Base-by-base conservation (phyloP, 2,797 vertebrate species). In the Tauraco hartlaubi region DNA sequence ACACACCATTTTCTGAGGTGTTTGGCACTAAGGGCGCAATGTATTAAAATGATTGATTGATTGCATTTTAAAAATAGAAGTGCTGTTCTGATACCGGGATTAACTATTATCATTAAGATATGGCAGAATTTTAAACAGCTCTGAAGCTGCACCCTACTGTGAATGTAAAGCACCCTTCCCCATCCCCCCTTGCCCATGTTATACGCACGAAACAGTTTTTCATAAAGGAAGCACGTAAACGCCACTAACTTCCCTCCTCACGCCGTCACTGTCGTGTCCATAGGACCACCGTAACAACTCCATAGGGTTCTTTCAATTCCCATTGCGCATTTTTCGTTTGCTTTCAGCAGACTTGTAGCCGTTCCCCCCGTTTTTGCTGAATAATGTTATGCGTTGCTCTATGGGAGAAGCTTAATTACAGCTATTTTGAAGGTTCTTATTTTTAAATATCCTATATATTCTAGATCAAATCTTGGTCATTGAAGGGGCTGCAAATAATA, bases 11-110 rank as follows among this genome's bases (percentile, higher is more conserved):
- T 96, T 91, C 79, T 79, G 82, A 96, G 82, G 77, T 94, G 82
- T 82, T 94, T 94, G 82, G 91, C 80, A 94, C 52, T 92, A 86
- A 88, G 66, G 88, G 85, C 2, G 20, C 55, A 85, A 85, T 41
- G 48, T 59, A 91, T 90, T 86, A 88, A 88, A 95, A 90, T 96
- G 90, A 97, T 81, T 96, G 95, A 96, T 31, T 90, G 96, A 95
- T 72, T 96, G 87, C 79, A 73, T 94, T 95, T 94, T 88, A 96
- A 96, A 95, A 97, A 96, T 76, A 94, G 91, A 92, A 90, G 69
- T 63, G 90, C 85, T 88, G 82, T 84, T 96, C 91, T 91, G 91
- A 96, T 93, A 91, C 85, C 15, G 51, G 92, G 75, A 91, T 94
- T 93, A 93, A 94, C 85, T 90, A 96, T 84, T 93, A 91, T 81